Conservation (phyloP, 2,113 vertebrate genomes). For the Rostratula benghalensis region DNA sequence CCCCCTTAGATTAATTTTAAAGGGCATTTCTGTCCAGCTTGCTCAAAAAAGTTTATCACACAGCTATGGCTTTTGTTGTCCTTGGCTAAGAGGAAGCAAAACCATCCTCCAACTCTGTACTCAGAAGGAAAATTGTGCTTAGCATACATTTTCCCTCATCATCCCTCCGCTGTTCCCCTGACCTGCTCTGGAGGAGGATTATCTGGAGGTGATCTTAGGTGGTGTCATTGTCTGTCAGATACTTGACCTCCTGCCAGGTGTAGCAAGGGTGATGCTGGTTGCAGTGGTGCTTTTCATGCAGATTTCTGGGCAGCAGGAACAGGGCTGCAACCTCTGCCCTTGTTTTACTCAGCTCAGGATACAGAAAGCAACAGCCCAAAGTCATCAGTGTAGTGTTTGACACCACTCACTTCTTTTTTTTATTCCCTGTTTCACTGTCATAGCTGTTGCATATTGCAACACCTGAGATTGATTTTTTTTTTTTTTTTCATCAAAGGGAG, state of each 20-base stretch:
- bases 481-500: background rate
- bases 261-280: background rate
- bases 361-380: background rate
- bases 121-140: background rate
- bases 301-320: background rate
- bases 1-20: slow-evolving; percentile 36
- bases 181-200: background rate
- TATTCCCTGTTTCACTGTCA: background rate
- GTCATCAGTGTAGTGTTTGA: background rate
- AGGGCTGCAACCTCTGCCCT: background rate
- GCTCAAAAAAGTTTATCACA: slow-evolving; percentile 21
- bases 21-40: slow-evolving; percentile 50
- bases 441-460: background rate
- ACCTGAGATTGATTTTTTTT: background rate
- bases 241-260: background rate
- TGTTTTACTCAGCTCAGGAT: background rate
- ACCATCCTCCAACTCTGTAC: background rate
- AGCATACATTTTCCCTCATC: background rate
- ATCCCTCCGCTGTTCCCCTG: background rate
- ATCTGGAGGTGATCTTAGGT: background rate
- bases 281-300: background rate
- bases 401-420: background rate
- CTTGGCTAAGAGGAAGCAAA: slow-evolving; percentile 53
- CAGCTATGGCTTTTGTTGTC: slow-evolving; percentile 50
- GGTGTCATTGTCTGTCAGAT: background rate